phyloP scores from a whole-genome alignment of 2,797 vertebrate genomes.

The Myotis planiceps region DNA sequence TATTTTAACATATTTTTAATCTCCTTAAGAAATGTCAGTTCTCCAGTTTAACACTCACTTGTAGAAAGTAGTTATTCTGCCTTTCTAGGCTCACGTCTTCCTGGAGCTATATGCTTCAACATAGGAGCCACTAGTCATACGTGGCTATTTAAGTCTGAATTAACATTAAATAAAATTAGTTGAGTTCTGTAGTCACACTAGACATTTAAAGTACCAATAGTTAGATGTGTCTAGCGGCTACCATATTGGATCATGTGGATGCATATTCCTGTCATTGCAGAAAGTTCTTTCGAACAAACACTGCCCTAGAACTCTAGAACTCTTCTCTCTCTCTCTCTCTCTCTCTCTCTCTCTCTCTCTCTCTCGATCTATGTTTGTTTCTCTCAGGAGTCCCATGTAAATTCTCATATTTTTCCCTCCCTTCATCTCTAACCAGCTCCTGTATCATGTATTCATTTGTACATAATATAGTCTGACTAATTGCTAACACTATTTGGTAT shows the following conservation, averaged over 20 bases:
- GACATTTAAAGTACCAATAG: neutral
- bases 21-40: neutral
- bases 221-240: neutral
- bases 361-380: neutral
- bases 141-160: neutral
- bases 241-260: neutral
- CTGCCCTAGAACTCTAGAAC: neutral
- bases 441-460: neutral
- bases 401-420: neutral
- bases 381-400: neutral
- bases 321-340: neutral
- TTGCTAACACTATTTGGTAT: neutral
- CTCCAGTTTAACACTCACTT: neutral
- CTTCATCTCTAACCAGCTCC: neutral
- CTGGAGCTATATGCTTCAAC: neutral
- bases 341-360: neutral
- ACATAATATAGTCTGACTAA: neutral
- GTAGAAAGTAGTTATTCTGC: neutral
- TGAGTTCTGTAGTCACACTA: neutral
- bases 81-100: neutral
- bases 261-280: neutral
- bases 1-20: neutral
- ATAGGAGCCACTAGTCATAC: neutral
- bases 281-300: neutral
- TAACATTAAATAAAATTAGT: constrained; percentile 43